phyloP scores from a whole-genome alignment of 2,113 vertebrate genomes.

The Beaufortia kweichowensis region DNA sequence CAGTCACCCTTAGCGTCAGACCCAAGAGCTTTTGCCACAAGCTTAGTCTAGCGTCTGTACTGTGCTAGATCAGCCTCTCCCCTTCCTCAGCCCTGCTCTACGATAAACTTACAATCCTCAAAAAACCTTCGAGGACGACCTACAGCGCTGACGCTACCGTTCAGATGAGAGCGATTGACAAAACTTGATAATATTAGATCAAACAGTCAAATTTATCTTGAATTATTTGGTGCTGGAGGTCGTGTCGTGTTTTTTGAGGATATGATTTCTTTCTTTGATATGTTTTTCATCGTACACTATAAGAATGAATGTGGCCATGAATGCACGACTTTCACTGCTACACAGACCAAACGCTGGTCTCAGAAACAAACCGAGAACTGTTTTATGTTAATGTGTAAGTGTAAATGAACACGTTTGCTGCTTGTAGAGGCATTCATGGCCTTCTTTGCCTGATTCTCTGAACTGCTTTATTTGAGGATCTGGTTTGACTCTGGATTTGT shows the following conservation, averaged over 20 bases:
- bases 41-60: conserved; percentile 67
- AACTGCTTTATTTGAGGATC: background rate
- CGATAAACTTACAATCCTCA: conserved; percentile 70
- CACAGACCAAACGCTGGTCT: conserved; percentile 46
- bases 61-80: conserved; percentile 69
- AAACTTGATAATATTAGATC: background rate
- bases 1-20: conserved; percentile 67
- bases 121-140: conserved; percentile 46
- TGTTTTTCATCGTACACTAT: conserved; percentile 56
- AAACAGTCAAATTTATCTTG: background rate
- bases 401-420: conserved; percentile 39
- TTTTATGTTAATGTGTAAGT: conserved; percentile 10
- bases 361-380: background rate
- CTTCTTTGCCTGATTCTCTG: conserved; percentile 23
- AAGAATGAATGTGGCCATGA: conserved; percentile 70
- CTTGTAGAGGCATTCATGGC: conserved; percentile 70
- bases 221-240: conserved; percentile 38
- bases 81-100: conserved; percentile 59
- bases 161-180: too few species aligned
- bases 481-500: background rate
- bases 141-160: conserved; percentile 15
- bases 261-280: conserved; percentile 69
- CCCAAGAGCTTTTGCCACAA: conserved; percentile 66
- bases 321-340: conserved; percentile 65
- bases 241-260: conserved; percentile 58